Percentiles rank a stretch among this genome's conserved stretches.
Evolutionary conservation across 1,140 invertebrate species (phyloP).

Genomic region (Eupristina koningsbergeri): DNA sequence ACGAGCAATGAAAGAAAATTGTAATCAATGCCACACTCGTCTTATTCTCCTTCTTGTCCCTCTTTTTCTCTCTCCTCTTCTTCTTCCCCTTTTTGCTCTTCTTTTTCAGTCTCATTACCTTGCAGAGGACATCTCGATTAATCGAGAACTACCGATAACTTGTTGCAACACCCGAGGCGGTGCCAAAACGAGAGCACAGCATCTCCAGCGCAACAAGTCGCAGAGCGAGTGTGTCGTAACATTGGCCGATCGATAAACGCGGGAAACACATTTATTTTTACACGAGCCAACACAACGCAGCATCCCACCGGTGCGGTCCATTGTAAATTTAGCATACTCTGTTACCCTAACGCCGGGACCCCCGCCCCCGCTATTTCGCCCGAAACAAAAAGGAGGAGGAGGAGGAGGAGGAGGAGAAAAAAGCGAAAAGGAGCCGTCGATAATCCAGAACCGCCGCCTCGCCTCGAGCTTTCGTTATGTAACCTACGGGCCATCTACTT

Average conservation of each 20-base stretch:
- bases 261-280: background rate
- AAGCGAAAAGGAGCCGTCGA: background rate
- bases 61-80: too few relatives aligned
- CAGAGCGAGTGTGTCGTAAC: background rate
- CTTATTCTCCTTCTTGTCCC: too few relatives aligned
- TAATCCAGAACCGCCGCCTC: background rate
- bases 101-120: too few relatives aligned
- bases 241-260: background rate
- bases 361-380: too few relatives aligned
- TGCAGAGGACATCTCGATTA: too few relatives aligned
- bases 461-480: background rate
- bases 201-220: background rate
- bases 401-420: background rate
- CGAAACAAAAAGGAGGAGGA: background rate
- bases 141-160: background rate
- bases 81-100: too few relatives aligned
- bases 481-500: background rate
- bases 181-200: background rate
- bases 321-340: background rate
- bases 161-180: background rate
- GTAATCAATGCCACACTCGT: background rate
- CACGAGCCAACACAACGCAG: background rate
- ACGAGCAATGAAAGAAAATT: background rate
- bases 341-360: background rate
- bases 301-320: background rate